Evolutionary conservation across 2,888 invertebrate species (phyloP).

Genomic region (Ennomos quercinarius): DNA sequence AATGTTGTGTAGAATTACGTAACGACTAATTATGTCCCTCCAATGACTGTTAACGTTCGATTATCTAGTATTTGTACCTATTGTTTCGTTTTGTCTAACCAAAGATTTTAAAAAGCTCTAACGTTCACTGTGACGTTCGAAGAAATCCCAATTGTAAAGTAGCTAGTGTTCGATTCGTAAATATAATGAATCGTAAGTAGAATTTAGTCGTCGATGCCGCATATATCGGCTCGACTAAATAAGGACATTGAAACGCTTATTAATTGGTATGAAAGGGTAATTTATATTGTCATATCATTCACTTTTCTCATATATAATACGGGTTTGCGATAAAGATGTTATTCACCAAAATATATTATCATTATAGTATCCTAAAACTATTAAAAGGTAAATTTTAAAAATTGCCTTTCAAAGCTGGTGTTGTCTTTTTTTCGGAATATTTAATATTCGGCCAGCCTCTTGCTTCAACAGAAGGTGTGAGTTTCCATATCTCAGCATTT

Average conservation of each 20-base stretch:
- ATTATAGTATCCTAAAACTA: conserved; percentile 81
- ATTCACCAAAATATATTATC: conserved; percentile 84
- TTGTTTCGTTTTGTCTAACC: conserved; percentile 82
- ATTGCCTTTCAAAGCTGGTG: conserved; percentile 81
- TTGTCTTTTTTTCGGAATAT: conserved; percentile 80
- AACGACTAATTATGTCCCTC: conserved; percentile 81
- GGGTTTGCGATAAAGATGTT: conserved; percentile 86
- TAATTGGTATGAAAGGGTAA: conserved; percentile 86
- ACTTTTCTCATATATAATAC: conserved; percentile 85
- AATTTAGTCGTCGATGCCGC: conserved; percentile 74
- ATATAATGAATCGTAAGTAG: conserved; percentile 79
- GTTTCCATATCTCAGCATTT: conserved; percentile 9
- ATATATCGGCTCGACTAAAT: conserved; percentile 77
- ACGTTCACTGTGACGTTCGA: conserved; percentile 72
- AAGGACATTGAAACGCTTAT: conserved; percentile 86
- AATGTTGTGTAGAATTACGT: conserved; percentile 83
- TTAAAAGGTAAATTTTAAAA: conserved; percentile 82
- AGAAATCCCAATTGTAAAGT: conserved; percentile 73
- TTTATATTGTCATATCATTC: conserved; percentile 86
- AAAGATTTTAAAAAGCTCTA: conserved; percentile 77
- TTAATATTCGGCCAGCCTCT: conserved; percentile 76
- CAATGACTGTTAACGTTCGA: conserved; percentile 81
- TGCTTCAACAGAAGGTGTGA: conserved; percentile 45
- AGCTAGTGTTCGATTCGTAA: conserved; percentile 81
- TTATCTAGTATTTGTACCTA: conserved; percentile 79